These are phyloP conservation scores for Brenthis hecate DNA, from an alignment of 2,888 invertebrate genomes.

Conservation along the genomic window DNA sequence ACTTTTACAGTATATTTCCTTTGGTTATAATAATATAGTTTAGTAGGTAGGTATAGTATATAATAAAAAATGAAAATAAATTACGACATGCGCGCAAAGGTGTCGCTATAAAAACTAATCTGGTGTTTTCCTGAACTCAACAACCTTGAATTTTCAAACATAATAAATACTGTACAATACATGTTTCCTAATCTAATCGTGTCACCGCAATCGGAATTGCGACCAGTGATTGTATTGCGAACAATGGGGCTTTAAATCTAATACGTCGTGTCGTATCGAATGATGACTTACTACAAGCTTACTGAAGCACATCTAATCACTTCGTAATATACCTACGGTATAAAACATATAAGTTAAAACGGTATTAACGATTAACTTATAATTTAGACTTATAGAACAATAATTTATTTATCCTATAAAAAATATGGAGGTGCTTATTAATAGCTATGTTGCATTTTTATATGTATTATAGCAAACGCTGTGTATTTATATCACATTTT, in stretches of 20 bases:
- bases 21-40: neutral
- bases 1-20: too few species aligned
- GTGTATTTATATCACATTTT: too few species aligned
- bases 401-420: too few species aligned
- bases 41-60: neutral
- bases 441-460: too few species aligned
- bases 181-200: conserved; percentile 32
- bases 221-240: conserved; percentile 35
- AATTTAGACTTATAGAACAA: too few species aligned
- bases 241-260: conserved; percentile 37
- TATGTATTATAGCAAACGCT: too few species aligned
- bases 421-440: too few species aligned
- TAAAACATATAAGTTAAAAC: neutral
- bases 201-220: conserved; percentile 30
- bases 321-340: conserved; percentile 41
- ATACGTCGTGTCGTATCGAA: conserved; percentile 39
- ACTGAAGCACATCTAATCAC: conserved; percentile 55
- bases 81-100: too few species aligned
- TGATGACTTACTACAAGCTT: conserved; percentile 41
- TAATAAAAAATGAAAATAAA: too few species aligned
- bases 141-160: conserved; percentile 26
- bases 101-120: too few species aligned
- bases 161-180: conserved; percentile 29
- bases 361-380: too few species aligned
- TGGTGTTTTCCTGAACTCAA: neutral